These are phyloP conservation scores for Micronycteris hirsuta DNA, from an alignment of 2,113 vertebrate species.

Conservation along the genomic window DNA sequence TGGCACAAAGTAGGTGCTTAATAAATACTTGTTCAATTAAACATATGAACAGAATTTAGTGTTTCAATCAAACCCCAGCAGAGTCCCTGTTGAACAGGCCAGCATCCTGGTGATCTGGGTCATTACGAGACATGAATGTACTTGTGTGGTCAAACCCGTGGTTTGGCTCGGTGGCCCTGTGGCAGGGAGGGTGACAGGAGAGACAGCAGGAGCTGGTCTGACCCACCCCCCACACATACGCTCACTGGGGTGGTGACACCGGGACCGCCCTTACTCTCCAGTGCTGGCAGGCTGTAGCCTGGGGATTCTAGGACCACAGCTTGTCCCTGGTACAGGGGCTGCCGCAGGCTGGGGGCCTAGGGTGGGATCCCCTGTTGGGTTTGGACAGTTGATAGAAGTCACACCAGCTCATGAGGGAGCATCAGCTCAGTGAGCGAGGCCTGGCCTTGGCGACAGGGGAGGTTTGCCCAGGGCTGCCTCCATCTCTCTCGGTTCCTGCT, in stretches of 20 bases:
- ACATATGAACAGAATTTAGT: conserved; percentile 16
- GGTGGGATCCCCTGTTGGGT: neutral
- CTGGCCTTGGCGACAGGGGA: neutral
- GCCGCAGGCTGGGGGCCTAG: neutral
- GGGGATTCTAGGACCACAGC: neutral
- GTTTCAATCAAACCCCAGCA: conserved; percentile 28
- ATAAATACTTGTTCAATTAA: conserved; percentile 60
- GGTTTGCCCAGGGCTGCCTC: neutral
- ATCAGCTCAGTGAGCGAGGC: neutral
- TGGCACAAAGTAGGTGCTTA: conserved; percentile 66
- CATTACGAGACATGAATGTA: neutral
- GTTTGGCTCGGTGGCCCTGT: neutral
- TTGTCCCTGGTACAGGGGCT: neutral
- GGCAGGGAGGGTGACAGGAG: neutral
- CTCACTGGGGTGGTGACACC: neutral
- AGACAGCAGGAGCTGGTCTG: neutral
- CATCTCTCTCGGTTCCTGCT: neutral
- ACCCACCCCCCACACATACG: neutral
- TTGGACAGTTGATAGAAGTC: neutral
- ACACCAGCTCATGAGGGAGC: neutral
- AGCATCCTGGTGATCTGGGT: neutral
- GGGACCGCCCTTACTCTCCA: neutral
- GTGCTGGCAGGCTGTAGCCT: neutral
- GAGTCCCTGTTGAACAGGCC: neutral
- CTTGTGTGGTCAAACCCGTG: neutral